These are phyloP conservation scores for Drepanosiphum platanoidis DNA, from an alignment of 2,888 invertebrate genomes.

Conservation along the genomic window DNA sequence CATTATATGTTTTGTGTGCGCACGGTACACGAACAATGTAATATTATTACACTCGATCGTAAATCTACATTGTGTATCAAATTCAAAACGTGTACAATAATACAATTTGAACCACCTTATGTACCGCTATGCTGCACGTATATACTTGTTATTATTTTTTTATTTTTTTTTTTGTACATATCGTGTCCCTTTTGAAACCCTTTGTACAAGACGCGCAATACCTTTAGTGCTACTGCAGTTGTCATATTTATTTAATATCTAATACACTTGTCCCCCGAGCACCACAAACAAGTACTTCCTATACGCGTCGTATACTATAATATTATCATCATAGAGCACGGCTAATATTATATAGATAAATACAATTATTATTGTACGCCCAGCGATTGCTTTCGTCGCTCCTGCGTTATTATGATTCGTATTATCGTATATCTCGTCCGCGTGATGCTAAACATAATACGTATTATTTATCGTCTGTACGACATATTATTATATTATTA, in stretches of 20 bases:
- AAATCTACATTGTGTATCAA: neutral
- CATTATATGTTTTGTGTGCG: too few species aligned
- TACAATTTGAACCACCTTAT: conserved; percentile 4
- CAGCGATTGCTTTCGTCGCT: too few species aligned
- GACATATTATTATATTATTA: too few species aligned
- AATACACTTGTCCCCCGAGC: neutral
- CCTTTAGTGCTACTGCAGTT: neutral
- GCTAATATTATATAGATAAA: too few species aligned
- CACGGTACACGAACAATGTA: neutral
- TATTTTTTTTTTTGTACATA: neutral
- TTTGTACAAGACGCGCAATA: neutral
- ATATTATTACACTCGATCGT: neutral
- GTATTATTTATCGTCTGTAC: too few species aligned
- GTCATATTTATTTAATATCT: neutral
- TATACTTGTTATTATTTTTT: neutral
- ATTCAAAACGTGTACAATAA: neutral
- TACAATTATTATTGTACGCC: too few species aligned
- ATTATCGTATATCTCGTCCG: too few species aligned
- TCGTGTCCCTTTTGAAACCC: neutral
- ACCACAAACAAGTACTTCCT: neutral
- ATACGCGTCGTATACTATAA: too few species aligned
- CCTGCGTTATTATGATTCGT: too few species aligned
- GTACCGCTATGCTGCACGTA: neutral
- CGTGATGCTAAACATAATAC: too few species aligned
- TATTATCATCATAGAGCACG: neutral